Evolutionary conservation across 2,797 vertebrate genomes (phyloP).

Genomic region (Alcedo atthis): DNA sequence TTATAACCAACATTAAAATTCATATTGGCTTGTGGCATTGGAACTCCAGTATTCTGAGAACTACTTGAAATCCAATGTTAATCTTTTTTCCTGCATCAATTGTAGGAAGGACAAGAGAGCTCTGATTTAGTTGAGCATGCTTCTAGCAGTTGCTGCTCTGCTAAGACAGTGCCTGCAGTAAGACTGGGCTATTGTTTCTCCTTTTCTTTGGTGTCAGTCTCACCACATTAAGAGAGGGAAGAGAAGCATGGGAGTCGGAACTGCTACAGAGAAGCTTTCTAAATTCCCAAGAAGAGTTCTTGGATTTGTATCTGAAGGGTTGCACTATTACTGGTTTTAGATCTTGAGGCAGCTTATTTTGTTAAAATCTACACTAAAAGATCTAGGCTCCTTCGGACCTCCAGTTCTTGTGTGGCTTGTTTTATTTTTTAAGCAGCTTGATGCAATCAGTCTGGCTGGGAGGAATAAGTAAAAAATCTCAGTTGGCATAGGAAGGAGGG

Average conservation of each 20-base stretch:
- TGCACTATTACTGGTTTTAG: not conserved
- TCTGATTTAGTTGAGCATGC: not conserved
- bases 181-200: not conserved
- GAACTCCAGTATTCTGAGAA: not conserved
- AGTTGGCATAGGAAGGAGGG: too few species aligned
- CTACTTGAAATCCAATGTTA: not conserved
- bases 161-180: not conserved
- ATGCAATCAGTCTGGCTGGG: too few species aligned
- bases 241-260: not conserved
- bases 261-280: not conserved
- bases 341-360: too few species aligned
- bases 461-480: too few species aligned
- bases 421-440: too few species aligned
- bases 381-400: too few species aligned
- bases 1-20: not conserved
- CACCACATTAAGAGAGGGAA: not conserved
- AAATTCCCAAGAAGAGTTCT: not conserved
- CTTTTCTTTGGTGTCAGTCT: conserved; percentile 6
- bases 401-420: too few species aligned
- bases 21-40: not conserved
- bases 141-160: not conserved
- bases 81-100: not conserved
- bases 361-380: too few species aligned
- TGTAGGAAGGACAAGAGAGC: not conserved
- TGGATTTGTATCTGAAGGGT: not conserved